phyloP scores from a whole-genome alignment of 2,113 vertebrate species.

The Silurus meridionalis region DNA sequence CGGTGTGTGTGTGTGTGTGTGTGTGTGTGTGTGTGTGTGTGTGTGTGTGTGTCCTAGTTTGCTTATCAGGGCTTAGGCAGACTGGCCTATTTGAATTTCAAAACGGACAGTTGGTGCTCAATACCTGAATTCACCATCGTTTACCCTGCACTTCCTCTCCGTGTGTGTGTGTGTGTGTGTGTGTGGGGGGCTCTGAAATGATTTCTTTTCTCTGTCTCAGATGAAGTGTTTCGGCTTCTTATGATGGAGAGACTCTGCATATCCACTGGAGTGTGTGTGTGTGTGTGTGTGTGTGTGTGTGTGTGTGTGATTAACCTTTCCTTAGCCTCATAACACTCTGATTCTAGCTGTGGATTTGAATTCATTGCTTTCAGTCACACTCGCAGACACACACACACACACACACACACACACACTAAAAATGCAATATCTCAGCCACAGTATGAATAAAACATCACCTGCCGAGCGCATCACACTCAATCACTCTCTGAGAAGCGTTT shows the following conservation, averaged over 20 bases:
- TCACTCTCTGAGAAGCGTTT: slow-evolving; percentile 7
- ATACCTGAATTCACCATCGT: slow-evolving; percentile 21
- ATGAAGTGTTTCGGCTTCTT: slow-evolving; percentile 15
- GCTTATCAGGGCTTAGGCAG: slow-evolving; percentile 84
- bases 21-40: slow-evolving; percentile 53
- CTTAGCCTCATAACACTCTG: slow-evolving; percentile 41
- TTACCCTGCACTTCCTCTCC: slow-evolving; percentile 34
- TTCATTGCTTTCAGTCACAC: slow-evolving; percentile 47
- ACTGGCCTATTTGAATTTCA: slow-evolving; percentile 77
- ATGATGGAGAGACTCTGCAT: slow-evolving; percentile 29
- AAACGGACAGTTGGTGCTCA: slow-evolving; percentile 35
- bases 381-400: slow-evolving; percentile 44
- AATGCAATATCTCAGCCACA: slow-evolving; percentile 31
- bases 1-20: slow-evolving; percentile 52
- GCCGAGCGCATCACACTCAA: not conserved
- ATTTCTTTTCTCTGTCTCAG: slow-evolving; percentile 19
- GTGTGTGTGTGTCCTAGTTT: slow-evolving; percentile 54
- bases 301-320: slow-evolving; percentile 38
- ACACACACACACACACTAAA: slow-evolving; percentile 38
- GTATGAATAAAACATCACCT: slow-evolving; percentile 53
- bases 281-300: slow-evolving; percentile 17
- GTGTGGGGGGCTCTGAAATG: slow-evolving; percentile 15
- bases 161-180: slow-evolving; percentile 40
- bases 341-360: slow-evolving; percentile 37
- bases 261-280: slow-evolving; percentile 1